Conservation (phyloP, 2,113 vertebrate species). For the Mugil cephalus region DNA sequence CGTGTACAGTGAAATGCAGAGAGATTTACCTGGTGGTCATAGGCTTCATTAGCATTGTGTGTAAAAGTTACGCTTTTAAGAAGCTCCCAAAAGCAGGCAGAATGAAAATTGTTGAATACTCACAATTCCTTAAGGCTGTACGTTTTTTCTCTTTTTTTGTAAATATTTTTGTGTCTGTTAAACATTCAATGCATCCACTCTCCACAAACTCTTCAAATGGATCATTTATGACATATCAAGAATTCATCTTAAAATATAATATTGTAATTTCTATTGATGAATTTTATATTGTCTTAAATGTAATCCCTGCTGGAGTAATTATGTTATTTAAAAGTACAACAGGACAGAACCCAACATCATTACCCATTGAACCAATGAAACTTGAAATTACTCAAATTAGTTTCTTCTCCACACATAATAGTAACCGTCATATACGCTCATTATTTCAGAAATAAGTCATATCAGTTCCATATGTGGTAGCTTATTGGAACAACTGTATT, state of each 20-base stretch:
- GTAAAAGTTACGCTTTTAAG: no score
- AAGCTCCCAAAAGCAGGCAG: no score
- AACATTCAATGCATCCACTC: no score
- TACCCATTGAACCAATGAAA: background rate
- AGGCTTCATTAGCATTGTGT: no score
- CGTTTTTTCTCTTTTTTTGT: no score
- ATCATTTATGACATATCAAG: constrained; percentile 1
- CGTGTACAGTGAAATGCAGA: no score
- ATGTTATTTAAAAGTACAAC: background rate
- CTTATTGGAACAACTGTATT: constrained; percentile 10
- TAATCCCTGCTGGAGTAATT: background rate
- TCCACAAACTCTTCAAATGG: no score
- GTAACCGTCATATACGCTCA: background rate
- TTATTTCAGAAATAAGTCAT: background rate
- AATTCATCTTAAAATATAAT: background rate
- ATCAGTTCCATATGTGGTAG: background rate
- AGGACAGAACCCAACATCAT: background rate
- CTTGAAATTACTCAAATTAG: background rate
- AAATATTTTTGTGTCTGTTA: no score
- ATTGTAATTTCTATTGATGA: background rate
- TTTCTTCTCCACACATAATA: background rate
- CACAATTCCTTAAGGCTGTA: no score
- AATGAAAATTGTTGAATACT: no score
- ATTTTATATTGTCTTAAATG: no score
- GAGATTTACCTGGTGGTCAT: no score